Evolutionary conservation across 92 coral and sea anemone species (phyloP).

Genomic region (Epizoanthus illoricatus): DNA sequence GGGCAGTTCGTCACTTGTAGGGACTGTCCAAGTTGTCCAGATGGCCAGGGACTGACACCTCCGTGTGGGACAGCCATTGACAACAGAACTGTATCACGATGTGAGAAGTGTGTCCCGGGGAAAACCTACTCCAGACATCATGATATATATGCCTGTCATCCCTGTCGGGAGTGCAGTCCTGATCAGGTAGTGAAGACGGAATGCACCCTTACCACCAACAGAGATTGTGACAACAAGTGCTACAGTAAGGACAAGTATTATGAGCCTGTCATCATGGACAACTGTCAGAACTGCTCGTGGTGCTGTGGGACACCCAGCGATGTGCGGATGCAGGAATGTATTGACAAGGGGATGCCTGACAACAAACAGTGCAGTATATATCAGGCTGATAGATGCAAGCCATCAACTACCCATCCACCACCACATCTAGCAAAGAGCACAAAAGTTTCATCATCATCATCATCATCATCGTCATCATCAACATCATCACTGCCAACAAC

Average conservation of each 20-base stretch:
- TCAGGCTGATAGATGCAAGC: conserved; percentile 2
- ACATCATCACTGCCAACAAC: too few relatives aligned
- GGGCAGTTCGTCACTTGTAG: conserved; percentile 18
- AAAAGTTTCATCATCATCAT: too few relatives aligned
- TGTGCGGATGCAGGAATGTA: conserved; percentile 51
- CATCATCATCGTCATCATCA: too few relatives aligned
- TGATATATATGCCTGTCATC: conserved; percentile 48
- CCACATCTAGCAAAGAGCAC: background rate
- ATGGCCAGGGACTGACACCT: conserved; percentile 51
- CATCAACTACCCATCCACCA: background rate
- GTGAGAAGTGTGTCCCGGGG: conserved; percentile 56
- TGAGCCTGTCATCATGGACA: conserved; percentile 13
- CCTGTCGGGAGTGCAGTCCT: conserved; percentile 55
- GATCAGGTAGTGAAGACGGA: conserved; percentile 57
- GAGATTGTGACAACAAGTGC: conserved; percentile 63
- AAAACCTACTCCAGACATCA: conserved; percentile 45
- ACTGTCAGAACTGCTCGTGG: conserved; percentile 66
- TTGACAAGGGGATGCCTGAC: conserved; percentile 56
- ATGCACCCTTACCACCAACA: conserved; percentile 42
- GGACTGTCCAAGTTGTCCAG: conserved; percentile 47
- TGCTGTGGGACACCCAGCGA: conserved; percentile 71
- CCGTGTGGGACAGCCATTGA: conserved; percentile 50
- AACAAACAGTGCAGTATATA: conserved; percentile 56
- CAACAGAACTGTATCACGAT: conserved; percentile 7
- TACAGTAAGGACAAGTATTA: conserved; percentile 57